Evolutionary conservation across 2,113 vertebrate species (phyloP).

Genomic region (Astatotilapia flaviijosephi): DNA sequence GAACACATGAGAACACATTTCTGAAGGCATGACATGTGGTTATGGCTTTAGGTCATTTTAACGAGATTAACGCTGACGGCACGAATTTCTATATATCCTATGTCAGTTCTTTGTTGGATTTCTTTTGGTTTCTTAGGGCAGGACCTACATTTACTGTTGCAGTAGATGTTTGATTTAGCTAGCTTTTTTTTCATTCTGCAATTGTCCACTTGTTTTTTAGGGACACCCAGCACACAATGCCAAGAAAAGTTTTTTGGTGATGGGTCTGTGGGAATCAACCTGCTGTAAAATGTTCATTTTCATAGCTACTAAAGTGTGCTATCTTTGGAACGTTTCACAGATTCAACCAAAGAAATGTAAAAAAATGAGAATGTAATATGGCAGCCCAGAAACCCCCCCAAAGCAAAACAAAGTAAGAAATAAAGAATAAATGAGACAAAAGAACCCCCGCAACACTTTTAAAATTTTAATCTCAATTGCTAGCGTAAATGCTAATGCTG

Average conservation of each 20-base stretch:
- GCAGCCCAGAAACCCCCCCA: background rate
- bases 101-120: background rate
- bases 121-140: background rate
- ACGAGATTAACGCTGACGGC: background rate
- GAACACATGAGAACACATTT: too few species aligned
- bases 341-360: background rate
- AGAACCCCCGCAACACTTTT: accelerated
- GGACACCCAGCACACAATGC: background rate
- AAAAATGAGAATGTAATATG: background rate
- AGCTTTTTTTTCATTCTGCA: background rate
- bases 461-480: background rate
- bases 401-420: background rate
- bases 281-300: background rate
- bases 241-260: background rate
- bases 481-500: background rate
- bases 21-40: too few species aligned
- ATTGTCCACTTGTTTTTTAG: background rate
- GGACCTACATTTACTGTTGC: background rate
- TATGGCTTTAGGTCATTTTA: background rate
- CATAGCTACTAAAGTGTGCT: background rate
- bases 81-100: background rate
- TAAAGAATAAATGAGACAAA: background rate
- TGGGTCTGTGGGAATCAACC: accelerated
- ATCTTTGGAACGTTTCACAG: background rate
- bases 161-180: background rate